A percentile compares a stretch with the other conserved stretches of the same genome.
phyloP scores from a whole-genome alignment of 2,113 vertebrate genomes.

The Scomber colias region DNA sequence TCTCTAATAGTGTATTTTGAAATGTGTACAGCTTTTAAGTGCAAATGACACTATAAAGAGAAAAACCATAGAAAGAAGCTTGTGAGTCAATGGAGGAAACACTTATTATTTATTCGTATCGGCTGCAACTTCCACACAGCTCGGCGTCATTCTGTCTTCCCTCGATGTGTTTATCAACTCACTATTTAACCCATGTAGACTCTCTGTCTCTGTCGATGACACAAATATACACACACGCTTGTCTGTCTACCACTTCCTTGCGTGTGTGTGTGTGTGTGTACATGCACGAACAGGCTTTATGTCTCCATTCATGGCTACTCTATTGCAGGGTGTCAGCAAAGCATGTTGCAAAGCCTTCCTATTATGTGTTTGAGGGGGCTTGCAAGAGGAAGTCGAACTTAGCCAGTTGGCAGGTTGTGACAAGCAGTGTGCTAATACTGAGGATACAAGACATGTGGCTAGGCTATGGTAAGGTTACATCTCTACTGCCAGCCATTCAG shows the following conservation, averaged over 20 bases:
- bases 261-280: not conserved
- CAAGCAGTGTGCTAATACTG: not conserved
- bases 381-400: not conserved
- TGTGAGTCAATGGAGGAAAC: not conserved
- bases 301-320: not conserved
- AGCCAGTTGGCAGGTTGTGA: not conserved
- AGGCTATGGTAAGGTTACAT: not conserved
- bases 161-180: not conserved
- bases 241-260: not conserved
- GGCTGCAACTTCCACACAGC: too few species aligned
- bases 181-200: conserved; percentile 16
- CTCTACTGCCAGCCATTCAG: not conserved
- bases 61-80: not conserved
- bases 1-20: not conserved
- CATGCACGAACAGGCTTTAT: not conserved
- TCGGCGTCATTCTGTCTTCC: not conserved
- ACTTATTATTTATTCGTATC: not conserved
- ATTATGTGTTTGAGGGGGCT: not conserved
- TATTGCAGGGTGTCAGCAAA: conserved; percentile 4
- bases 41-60: not conserved
- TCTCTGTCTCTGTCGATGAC: conserved; percentile 21
- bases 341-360: not conserved
- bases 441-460: not conserved
- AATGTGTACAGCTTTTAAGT: not conserved
- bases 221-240: not conserved